Percentiles rank a stretch among this genome's conserved stretches.
phyloP scores from a whole-genome alignment of 2,888 invertebrate species.

The Cataglyphis albicans region DNA sequence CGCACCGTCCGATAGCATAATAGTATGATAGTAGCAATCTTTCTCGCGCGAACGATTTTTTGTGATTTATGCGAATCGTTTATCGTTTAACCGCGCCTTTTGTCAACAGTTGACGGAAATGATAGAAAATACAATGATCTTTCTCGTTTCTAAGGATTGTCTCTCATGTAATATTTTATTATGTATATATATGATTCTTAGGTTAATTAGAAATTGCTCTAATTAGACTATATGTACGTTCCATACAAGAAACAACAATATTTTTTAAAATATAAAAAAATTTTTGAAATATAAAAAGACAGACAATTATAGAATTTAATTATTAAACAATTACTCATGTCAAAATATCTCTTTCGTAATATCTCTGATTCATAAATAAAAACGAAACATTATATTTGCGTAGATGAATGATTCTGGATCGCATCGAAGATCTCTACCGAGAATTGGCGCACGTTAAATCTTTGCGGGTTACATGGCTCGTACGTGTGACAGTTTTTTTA shows the following conservation, averaged over 20 bases:
- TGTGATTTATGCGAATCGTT: constrained; percentile 49
- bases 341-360: neutral
- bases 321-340: neutral
- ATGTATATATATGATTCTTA: neutral
- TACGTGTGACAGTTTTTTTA: constrained; percentile 34
- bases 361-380: neutral
- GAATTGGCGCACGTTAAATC: constrained; percentile 54
- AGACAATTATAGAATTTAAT: neutral
- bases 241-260: neutral
- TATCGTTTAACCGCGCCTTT: constrained; percentile 35
- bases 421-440: constrained; percentile 78
- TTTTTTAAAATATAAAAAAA: neutral
- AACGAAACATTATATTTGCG: neutral
- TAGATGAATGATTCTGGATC: constrained; percentile 77
- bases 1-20: constrained; percentile 33
- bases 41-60: constrained; percentile 43
- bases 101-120: constrained; percentile 34
- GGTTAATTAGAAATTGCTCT: neutral
- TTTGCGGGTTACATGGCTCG: constrained; percentile 43
- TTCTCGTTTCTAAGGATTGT: constrained; percentile 8
- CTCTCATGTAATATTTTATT: neutral
- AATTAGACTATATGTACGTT: neutral
- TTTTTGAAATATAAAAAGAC: neutral
- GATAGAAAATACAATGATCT: neutral
- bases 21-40: constrained; percentile 37